Evolutionary conservation across 2,888 invertebrate genomes (phyloP), one percentile per base, ranked within the genome.

Genomic region (Griposia aprilina): DNA sequence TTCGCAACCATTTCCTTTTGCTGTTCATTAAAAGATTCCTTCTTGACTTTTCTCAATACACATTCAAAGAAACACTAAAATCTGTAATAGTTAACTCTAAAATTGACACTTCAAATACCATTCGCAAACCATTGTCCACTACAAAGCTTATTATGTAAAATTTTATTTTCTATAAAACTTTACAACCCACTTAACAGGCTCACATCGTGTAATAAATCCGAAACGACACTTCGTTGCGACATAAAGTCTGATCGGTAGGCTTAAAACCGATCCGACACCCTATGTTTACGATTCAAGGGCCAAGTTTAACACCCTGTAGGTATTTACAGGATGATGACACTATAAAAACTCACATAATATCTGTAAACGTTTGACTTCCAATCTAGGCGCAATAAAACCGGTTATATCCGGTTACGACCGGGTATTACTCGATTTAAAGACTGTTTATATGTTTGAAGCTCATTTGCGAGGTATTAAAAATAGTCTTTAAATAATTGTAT

Each of bases 181-280:
- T 91, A 94, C 89, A 87, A 87, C 88, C 92, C 89, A 91, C 91
- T 93, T 91, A 91, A 94, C 92, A 93, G 91, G 91, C 92, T 91
- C 91, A 93, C 92, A 90, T 90, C 87, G 85, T 83, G 86, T 83
- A 90, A 92, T 95, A 95, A 95, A 95, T 92, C 91, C 87, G 88
- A 92, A 93, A 93, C 92, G 94, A 94, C 94, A 93, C 94, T 95
- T 93, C 92, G 90, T 89, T 87, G 92, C 88, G 89, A 91, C 93
- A 94, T 95, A 95, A 96, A 96, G 93, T 91, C 90, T 93, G 92
- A 95, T 94, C 93, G 93, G 94, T 92, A 92, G 94, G 94, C 95
- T 94, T 91, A 91, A 90, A 92, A 84, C 66, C 94, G 92, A 94
- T 94, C 93, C 90, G 87, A 91, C 91, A 90, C 88, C 90, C 92